Conservation (phyloP, 2,797 vertebrate species). For the Lutra lutra region DNA sequence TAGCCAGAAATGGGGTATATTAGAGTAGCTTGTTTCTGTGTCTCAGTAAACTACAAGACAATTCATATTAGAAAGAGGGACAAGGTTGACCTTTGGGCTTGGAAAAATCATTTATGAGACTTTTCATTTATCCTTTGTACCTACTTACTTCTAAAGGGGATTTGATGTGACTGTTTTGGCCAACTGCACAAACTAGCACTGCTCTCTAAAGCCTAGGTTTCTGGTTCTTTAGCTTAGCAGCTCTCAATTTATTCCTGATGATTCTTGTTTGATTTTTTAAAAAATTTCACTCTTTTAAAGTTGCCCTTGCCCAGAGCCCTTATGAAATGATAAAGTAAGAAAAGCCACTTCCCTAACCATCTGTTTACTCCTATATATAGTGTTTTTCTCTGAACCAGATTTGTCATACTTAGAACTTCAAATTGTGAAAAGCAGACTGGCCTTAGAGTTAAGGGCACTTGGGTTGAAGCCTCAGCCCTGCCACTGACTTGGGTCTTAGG, state of each 20-base stretch:
- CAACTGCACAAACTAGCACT: neutral
- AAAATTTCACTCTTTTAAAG: slow-evolving; percentile 1
- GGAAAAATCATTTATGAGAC: slow-evolving; percentile 14
- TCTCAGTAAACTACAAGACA: neutral
- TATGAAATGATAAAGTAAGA: neutral
- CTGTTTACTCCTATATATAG: neutral
- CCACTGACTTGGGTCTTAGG: neutral
- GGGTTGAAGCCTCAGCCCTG: neutral
- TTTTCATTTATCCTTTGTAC: slow-evolving; percentile 25
- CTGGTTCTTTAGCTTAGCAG: neutral
- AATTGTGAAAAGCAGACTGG: slow-evolving; percentile 9
- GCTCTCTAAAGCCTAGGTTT: slow-evolving; percentile 48
- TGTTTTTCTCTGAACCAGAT: neutral
- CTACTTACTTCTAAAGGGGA: neutral
- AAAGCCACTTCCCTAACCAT: neutral
- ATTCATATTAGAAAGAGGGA: slow-evolving; percentile 15
- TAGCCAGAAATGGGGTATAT: neutral
- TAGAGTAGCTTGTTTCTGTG: neutral
- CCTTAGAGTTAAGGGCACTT: neutral
- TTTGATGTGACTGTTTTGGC: slow-evolving; percentile 4
- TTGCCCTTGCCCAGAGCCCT: neutral
- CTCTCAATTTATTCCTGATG: neutral
- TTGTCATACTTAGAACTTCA: neutral
- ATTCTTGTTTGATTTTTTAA: slow-evolving; percentile 28
- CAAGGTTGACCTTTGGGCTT: neutral